phyloP scores from a whole-genome alignment of 2,797 vertebrate genomes.

The Sebastes matsubarae region DNA sequence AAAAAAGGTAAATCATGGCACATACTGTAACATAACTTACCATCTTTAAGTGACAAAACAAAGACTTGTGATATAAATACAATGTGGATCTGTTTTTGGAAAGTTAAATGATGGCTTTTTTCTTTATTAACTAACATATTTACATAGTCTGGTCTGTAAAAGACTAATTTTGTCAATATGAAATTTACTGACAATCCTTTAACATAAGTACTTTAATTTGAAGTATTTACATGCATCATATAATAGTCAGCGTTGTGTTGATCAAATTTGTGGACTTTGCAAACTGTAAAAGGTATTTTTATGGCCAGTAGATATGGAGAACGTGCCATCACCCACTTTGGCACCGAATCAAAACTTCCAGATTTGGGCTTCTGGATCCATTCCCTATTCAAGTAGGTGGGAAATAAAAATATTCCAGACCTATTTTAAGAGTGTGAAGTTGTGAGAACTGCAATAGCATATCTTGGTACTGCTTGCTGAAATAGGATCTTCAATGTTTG shows the following conservation, averaged over 20 bases:
- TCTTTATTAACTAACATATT: neutral
- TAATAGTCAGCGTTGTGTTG: neutral
- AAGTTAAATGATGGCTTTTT: neutral
- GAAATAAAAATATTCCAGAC: neutral
- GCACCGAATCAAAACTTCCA: neutral
- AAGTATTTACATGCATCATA: neutral
- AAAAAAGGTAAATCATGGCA: neutral
- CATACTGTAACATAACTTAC: neutral
- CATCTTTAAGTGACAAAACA: neutral
- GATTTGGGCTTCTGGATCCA: constrained; percentile 15
- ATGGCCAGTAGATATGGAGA: neutral
- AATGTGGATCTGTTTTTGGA: neutral
- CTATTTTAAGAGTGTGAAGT: constrained; percentile 16
- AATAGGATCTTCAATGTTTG: neutral
- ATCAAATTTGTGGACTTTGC: neutral
- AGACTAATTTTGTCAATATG: neutral
- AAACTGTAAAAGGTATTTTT: neutral
- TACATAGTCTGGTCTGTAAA: neutral
- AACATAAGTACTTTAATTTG: neutral
- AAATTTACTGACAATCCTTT: neutral
- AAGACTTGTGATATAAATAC: neutral
- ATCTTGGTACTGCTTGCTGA: neutral
- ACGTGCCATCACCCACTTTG: neutral
- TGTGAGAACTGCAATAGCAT: constrained; percentile 9
- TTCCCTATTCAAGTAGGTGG: constrained; percentile 17